phyloP scores from a whole-genome alignment of 2,113 vertebrate species.

The Pomatorhinus ruficollis region DNA sequence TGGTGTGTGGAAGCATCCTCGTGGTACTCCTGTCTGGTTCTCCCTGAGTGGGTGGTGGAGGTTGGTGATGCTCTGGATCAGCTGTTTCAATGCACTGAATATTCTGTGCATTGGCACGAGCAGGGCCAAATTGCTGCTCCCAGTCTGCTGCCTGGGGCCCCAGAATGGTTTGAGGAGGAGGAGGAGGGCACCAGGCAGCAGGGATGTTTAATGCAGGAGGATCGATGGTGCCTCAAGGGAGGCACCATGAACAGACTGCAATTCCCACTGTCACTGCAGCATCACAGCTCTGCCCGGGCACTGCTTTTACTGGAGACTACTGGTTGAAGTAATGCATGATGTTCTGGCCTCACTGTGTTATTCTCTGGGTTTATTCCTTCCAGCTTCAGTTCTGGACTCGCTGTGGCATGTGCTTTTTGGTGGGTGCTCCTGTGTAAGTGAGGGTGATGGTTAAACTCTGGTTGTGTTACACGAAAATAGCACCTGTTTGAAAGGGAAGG shows the following conservation, averaged over 20 bases:
- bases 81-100: not conserved
- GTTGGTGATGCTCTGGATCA: not conserved
- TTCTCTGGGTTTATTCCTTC: not conserved
- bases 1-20: not conserved
- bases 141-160: not conserved
- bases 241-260: not conserved
- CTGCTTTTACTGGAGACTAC: not conserved
- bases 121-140: not conserved
- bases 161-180: not conserved
- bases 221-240: not conserved
- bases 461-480: not conserved
- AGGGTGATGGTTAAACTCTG: not conserved
- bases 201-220: not conserved
- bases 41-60: not conserved
- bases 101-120: not conserved
- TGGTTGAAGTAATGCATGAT: not conserved
- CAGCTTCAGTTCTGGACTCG: not conserved
- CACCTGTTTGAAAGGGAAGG: not conserved
- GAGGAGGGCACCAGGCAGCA: not conserved
- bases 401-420: not conserved
- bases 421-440: not conserved
- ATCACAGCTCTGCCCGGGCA: not conserved
- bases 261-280: not conserved
- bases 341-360: not conserved
- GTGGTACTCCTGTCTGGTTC: not conserved